Conservation (phyloP, 2,888 invertebrate genomes). For the Antitype chi region DNA sequence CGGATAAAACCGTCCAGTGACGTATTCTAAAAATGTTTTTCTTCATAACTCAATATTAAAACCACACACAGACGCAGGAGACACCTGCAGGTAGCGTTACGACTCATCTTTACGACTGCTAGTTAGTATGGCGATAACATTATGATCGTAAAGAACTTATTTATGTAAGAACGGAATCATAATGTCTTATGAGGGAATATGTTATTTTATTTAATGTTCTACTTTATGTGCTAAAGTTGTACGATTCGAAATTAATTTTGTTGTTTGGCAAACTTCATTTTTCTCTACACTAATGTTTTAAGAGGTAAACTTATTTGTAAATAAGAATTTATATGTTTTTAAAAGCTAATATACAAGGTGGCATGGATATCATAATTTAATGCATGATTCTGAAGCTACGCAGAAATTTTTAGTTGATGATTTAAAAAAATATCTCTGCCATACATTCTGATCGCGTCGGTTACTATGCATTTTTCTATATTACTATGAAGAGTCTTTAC, state of each 20-base stretch:
- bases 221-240: background rate
- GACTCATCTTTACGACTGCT: conserved; percentile 42
- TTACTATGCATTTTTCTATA: too few relatives aligned
- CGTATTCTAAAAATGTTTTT: conserved; percentile 41
- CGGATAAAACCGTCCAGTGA: background rate
- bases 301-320: too few relatives aligned
- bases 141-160: conserved; percentile 56
- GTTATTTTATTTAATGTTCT: background rate
- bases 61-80: conserved; percentile 22
- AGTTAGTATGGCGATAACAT: conserved; percentile 57
- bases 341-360: too few relatives aligned
- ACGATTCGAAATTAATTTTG: background rate
- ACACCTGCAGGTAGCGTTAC: conserved; percentile 58
- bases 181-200: background rate
- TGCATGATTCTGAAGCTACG: too few relatives aligned
- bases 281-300: too few relatives aligned
- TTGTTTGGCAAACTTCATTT: background rate
- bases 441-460: too few relatives aligned
- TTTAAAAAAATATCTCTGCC: too few relatives aligned
- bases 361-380: too few relatives aligned
- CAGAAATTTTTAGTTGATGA: too few relatives aligned
- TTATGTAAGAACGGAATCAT: conserved; percentile 44
- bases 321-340: too few relatives aligned
- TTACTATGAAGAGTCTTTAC: too few relatives aligned
- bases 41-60: conserved; percentile 35